Evolutionary conservation across 2,797 vertebrate species (phyloP).

Genomic region (Mus spretus): DNA sequence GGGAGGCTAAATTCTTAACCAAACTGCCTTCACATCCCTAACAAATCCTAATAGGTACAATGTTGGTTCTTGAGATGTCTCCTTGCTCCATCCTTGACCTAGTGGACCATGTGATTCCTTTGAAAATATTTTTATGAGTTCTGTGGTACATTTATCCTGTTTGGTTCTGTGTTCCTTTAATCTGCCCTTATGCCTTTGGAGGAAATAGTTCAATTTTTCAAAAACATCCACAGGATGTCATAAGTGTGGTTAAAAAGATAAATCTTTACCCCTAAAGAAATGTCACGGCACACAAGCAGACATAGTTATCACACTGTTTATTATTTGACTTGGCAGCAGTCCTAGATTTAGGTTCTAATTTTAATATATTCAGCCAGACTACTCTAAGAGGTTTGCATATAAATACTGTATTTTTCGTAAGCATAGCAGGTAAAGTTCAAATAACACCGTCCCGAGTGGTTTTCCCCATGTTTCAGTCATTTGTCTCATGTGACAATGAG

Average conservation of each 20-base stretch:
- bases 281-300: slow-evolving; percentile 72
- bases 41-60: background rate
- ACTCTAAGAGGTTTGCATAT: slow-evolving; percentile 57
- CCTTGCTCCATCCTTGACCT: background rate
- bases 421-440: slow-evolving; percentile 35
- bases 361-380: slow-evolving; percentile 75
- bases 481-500: slow-evolving; percentile 11
- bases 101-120: background rate
- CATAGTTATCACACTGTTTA: slow-evolving; percentile 79
- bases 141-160: slow-evolving; percentile 39
- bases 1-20: background rate
- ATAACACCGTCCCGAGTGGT: background rate
- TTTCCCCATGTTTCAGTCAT: background rate
- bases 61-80: slow-evolving; percentile 30
- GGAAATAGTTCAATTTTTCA: slow-evolving; percentile 67
- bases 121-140: slow-evolving; percentile 55
- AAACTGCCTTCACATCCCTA: background rate
- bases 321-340: slow-evolving; percentile 77
- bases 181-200: slow-evolving; percentile 68
- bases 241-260: slow-evolving; percentile 74
- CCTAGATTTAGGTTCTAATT: slow-evolving; percentile 79
- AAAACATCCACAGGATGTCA: slow-evolving; percentile 73
- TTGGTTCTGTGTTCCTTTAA: slow-evolving; percentile 69
- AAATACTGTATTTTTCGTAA: slow-evolving; percentile 55
- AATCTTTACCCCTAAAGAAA: slow-evolving; percentile 64